Evolutionary conservation across 2,888 invertebrate genomes (phyloP), one percentile per base, ranked within the genome.

Genomic region (Euproctis similis): DNA sequence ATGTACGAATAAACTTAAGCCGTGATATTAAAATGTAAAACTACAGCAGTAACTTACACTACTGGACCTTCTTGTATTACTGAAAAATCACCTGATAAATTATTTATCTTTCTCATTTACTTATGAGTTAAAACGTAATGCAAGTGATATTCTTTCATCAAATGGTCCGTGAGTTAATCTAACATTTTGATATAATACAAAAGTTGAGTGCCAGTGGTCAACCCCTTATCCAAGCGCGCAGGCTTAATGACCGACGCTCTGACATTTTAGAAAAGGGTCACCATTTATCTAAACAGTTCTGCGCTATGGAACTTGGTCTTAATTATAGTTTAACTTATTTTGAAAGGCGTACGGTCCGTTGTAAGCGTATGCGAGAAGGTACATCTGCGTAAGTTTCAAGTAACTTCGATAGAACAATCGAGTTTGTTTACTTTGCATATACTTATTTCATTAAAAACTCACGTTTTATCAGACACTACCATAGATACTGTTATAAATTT

Each of bases 251-350:
- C 48, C 51, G 56, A n/a, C n/a, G n/a, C 51, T 48, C 68, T 76
- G 80, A 78, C 80, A 68, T 73, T 80, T 75, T 57, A 69, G 78
- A 75, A 77, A 77, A 78, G 80, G 80, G 80, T 77, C 69, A 58
- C 75, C 74, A 78, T 80, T 76, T 78, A 80, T 80, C 74, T 75
- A 66, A 75, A 71, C 77, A 68, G 54, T 21, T 28, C 47, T 42
- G n/a, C 30, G 28, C 32, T 36, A n/a, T n/a, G 48, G 34, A 51
- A 50, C 48, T 47, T 41, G 26, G 28, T 55, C 68, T 69, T 73
- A 72, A 75, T 78, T 80, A 77, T 78, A 78, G 78, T 81, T 78
- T 76, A 76, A 80, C 76, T 77, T 75, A 73, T 73, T 73, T 63
- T 61, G 53, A 54, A 51, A n/a, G n/a, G n/a, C n/a, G n/a, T n/a